A percentile compares a stretch with the other conserved stretches of the same genome.
Conservation (phyloP, 2,797 vertebrate genomes). For the Acrocephalus scirpaceus region DNA sequence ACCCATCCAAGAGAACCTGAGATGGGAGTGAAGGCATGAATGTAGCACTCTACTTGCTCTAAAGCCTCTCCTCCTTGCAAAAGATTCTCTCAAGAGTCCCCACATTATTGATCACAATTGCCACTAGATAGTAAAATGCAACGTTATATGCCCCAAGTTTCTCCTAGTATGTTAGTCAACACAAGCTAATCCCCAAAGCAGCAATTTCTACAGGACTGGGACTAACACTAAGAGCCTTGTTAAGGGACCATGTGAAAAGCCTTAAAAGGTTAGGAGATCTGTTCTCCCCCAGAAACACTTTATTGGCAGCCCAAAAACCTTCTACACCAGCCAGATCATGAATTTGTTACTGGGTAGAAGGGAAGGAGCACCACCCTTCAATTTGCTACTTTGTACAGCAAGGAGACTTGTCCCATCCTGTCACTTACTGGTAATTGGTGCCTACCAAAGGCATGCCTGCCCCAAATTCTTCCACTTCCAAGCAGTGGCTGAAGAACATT, state of each 20-base stretch:
- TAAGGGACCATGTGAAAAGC: neutral
- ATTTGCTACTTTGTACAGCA: neutral
- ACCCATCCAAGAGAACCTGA: slow-evolving; percentile 91
- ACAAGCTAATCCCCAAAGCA: neutral
- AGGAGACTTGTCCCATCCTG: neutral
- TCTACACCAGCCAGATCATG: neutral
- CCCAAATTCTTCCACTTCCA: neutral
- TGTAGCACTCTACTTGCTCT: neutral
- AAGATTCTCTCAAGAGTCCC: neutral
- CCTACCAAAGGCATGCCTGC: neutral
- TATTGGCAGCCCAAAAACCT: neutral
- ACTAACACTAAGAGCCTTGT: neutral
- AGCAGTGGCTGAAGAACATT: neutral
- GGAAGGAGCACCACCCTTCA: neutral
- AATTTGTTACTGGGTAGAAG: neutral
- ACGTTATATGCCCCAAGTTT: neutral
- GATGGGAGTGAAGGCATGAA: neutral
- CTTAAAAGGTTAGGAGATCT: neutral
- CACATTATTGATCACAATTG: neutral
- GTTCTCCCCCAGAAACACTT: neutral
- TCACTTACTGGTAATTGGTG: neutral
- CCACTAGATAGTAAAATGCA: neutral
- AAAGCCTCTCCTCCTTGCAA: neutral
- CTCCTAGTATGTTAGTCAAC: neutral
- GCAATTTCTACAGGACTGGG: neutral